Evolutionary conservation across 2,797 vertebrate species (phyloP).

Genomic region (Pangasius sanitwongsei): DNA sequence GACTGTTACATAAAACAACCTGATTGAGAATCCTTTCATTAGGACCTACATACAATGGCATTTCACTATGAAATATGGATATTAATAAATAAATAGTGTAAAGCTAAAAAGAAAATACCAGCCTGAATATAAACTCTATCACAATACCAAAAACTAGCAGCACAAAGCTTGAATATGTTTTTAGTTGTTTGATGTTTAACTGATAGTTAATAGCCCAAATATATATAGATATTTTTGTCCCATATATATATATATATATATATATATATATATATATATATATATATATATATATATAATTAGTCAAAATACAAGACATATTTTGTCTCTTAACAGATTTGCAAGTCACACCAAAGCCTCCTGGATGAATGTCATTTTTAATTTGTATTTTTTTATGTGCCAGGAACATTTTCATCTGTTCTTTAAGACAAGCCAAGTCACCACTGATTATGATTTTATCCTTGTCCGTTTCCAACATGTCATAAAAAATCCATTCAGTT

Average conservation of each 20-base stretch:
- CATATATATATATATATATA: too few relatives aligned
- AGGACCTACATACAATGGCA: background rate
- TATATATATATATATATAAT: background rate
- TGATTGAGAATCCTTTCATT: background rate
- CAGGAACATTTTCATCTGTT: constrained; percentile 55
- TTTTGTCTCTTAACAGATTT: background rate
- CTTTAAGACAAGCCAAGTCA: constrained; percentile 58
- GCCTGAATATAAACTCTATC: background rate
- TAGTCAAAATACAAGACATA: background rate
- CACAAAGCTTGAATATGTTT: background rate
- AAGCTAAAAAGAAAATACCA: background rate
- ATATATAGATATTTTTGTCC: too few relatives aligned
- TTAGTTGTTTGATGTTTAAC: background rate
- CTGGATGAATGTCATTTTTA: constrained; percentile 46
- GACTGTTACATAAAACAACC: background rate
- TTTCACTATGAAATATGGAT: background rate
- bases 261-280: too few relatives aligned
- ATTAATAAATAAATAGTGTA: background rate
- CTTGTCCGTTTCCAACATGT: constrained; percentile 48
- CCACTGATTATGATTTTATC: constrained; percentile 52
- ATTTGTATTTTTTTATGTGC: constrained; percentile 45
- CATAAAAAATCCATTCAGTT: constrained; percentile 63
- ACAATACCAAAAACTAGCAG: too few relatives aligned
- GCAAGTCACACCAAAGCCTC: constrained; percentile 49
- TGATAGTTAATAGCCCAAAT: background rate